Evolutionary conservation across 2,797 vertebrate species (phyloP).

Genomic region (Petrocephalus sullivani): DNA sequence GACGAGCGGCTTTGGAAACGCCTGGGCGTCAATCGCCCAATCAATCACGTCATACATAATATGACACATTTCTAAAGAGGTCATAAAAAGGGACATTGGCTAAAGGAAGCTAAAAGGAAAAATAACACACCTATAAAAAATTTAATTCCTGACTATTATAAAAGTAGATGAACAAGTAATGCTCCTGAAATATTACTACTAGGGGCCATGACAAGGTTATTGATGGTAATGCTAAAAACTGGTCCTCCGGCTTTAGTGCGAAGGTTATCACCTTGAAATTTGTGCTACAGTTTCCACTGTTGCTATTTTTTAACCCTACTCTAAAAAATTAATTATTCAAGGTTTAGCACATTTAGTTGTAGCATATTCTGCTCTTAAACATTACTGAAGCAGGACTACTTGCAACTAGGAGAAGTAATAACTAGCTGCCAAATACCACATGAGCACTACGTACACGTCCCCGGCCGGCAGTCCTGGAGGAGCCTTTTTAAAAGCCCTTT

Average conservation of each 20-base stretch:
- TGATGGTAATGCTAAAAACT: neutral
- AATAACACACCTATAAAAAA: neutral
- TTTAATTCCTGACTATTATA: neutral
- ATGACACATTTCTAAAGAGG: neutral
- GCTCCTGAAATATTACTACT: neutral
- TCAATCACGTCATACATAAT: neutral
- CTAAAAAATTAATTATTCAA: neutral
- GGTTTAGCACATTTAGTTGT: neutral
- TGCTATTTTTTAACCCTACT: neutral
- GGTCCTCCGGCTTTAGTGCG: neutral
- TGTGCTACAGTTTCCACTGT: neutral
- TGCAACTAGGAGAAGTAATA: neutral
- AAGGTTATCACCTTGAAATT: neutral
- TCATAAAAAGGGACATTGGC: neutral
- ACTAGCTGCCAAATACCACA: neutral
- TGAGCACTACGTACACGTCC: neutral
- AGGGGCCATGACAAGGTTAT: neutral
- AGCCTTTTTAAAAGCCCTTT: neutral
- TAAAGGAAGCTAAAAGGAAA: neutral
- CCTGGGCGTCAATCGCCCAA: neutral
- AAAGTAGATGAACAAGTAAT: neutral
- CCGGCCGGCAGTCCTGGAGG: neutral
- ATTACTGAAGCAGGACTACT: neutral
- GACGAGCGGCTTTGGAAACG: neutral
- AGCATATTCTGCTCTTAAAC: neutral